Evolutionary conservation across 2,113 vertebrate species (phyloP).

Genomic region (Corynorhinus townsendii): DNA sequence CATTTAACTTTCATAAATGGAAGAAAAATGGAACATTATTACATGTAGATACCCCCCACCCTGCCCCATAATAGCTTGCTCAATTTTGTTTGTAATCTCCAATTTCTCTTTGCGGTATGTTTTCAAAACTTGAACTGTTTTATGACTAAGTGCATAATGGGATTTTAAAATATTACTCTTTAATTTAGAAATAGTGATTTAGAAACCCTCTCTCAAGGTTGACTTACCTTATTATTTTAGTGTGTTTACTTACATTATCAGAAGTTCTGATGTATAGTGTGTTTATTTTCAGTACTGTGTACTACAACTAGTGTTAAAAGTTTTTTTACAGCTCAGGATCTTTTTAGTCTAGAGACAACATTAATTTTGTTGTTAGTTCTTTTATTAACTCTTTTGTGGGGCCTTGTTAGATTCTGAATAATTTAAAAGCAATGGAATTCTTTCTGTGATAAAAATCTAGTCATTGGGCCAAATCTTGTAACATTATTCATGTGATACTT

Average conservation of each 20-base stretch:
- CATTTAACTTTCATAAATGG: not conserved
- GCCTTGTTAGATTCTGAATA: constrained; percentile 48
- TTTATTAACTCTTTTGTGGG: not conserved
- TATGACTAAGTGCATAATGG: not conserved
- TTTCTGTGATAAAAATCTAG: constrained; percentile 65
- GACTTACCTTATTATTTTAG: not conserved
- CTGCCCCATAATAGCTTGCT: not conserved
- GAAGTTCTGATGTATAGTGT: not conserved
- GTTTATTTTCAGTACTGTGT: not conserved
- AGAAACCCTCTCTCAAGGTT: not conserved
- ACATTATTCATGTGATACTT: not conserved
- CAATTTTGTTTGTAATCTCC: not conserved
- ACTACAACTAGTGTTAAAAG: not conserved
- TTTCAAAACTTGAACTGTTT: not conserved
- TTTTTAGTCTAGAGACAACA: not conserved
- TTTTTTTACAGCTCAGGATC: not conserved
- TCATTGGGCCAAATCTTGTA: constrained; percentile 26
- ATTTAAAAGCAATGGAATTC: constrained; percentile 60
- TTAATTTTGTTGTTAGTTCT: constrained; percentile 6
- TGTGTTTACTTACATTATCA: not conserved
- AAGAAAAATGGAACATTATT: not conserved
- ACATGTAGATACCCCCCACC: rapidly evolving
- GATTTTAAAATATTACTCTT: not conserved
- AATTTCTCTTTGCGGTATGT: not conserved
- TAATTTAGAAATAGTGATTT: not conserved